These are phyloP conservation scores for Callyntrura guangdongensis DNA, from an alignment of 2,888 invertebrate species.

Conservation along the genomic window DNA sequence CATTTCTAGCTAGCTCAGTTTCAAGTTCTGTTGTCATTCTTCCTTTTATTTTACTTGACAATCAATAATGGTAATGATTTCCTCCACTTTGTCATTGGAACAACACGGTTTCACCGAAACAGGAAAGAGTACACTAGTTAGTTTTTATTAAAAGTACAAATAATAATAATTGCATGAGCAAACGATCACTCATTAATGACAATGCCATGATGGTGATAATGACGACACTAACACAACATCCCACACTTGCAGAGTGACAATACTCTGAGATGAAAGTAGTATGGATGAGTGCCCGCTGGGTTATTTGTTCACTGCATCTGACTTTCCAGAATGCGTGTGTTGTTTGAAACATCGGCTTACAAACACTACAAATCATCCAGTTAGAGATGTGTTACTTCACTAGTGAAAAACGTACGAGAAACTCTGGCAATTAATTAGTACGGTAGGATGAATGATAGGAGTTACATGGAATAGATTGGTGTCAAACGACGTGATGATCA, in stretches of 20 bases:
- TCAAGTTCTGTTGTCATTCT: too few species aligned
- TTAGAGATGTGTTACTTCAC: not conserved
- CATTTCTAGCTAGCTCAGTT: too few species aligned
- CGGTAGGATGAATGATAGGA: not conserved
- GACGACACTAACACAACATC: not conserved
- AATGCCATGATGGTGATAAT: not conserved
- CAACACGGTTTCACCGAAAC: too few species aligned
- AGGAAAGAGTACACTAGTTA: too few species aligned
- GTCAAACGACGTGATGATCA: conserved; percentile 40
- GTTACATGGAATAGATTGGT: not conserved
- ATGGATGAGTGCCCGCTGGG: not conserved
- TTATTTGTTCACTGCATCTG: conserved; percentile 1
- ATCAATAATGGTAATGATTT: too few species aligned
- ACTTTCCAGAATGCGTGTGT: not conserved
- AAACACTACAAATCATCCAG: not conserved
- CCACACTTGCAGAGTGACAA: not conserved
- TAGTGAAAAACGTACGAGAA: not conserved
- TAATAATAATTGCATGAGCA: conserved; percentile 83
- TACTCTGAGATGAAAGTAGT: not conserved
- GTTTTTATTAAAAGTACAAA: conserved; percentile 6
- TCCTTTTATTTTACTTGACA: too few species aligned
- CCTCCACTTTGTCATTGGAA: too few species aligned
- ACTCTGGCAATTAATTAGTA: conserved; percentile 52
- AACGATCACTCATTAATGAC: conserved; percentile 42
- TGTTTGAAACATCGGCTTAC: not conserved